phyloP scores from a whole-genome alignment of 2,797 vertebrate genomes.

The Podarcis siculus region DNA sequence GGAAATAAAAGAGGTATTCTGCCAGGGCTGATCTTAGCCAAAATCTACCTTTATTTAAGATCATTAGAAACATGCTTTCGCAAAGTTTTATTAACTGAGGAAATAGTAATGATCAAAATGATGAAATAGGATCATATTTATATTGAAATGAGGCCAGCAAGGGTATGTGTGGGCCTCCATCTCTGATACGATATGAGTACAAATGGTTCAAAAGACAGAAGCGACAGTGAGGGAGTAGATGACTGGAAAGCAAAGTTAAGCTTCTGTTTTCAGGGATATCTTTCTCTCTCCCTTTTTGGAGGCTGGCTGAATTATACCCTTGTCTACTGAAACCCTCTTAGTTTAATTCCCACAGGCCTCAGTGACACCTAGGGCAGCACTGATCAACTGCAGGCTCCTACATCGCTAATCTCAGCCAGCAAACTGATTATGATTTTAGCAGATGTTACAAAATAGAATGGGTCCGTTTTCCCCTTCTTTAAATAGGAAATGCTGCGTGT shows the following conservation, averaged over 20 bases:
- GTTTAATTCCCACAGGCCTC: constrained; percentile 63
- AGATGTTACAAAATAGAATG: constrained; percentile 58
- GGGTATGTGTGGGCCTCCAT: constrained; percentile 46
- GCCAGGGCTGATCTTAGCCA: constrained; percentile 46
- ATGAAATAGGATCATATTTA: constrained; percentile 59
- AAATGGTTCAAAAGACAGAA: constrained; percentile 44
- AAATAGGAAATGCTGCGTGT: constrained; percentile 40
- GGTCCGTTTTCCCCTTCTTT: constrained; percentile 25
- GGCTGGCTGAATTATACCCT: constrained; percentile 68
- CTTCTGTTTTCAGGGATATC: constrained; percentile 58
- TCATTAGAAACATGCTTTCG: constrained; percentile 55
- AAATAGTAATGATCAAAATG: constrained; percentile 56
- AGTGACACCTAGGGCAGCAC: constrained; percentile 57
- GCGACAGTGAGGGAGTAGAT: constrained; percentile 53
- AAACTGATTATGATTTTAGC: constrained; percentile 56
- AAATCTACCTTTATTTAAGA: constrained; percentile 48
- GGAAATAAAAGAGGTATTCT: constrained; percentile 2
- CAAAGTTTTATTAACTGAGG: constrained; percentile 60
- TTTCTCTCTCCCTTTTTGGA: constrained; percentile 9
- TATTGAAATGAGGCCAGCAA: constrained; percentile 60
- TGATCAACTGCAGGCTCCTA: constrained; percentile 69
- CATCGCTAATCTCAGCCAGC: constrained; percentile 55
- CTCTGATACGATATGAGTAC: constrained; percentile 47
- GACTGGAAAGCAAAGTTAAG: constrained; percentile 44
- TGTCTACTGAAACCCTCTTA: constrained; percentile 71